Evolutionary conservation across 2,113 vertebrate genomes (phyloP).

Genomic region (Oryzias melastigma): DNA sequence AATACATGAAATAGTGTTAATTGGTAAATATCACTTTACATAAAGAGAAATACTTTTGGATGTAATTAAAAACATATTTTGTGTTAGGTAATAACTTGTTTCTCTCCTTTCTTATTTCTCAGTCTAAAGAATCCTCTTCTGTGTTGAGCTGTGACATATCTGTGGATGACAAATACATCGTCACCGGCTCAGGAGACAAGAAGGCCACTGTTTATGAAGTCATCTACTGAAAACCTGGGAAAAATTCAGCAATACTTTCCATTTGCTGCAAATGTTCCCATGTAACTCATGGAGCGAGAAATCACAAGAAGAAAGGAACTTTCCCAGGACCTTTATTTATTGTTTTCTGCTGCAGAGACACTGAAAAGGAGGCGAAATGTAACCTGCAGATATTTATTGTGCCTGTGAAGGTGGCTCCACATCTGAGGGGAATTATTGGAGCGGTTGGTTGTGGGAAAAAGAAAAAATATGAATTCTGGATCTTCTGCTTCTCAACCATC

Average conservation of each 20-base stretch:
- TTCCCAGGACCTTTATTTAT: conserved; percentile 11
- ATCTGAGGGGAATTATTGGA: conserved; percentile 22
- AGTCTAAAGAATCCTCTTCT: conserved; percentile 97
- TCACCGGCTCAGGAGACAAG: conserved; percentile 97
- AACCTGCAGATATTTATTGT: conserved; percentile 31
- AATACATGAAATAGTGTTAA: too few relatives aligned
- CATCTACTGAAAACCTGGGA: conserved; percentile 82
- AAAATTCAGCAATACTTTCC: conserved; percentile 13
- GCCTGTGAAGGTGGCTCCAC: conserved; percentile 19
- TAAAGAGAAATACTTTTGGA: too few relatives aligned
- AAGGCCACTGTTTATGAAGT: conserved; percentile 98
- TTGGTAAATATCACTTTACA: too few relatives aligned
- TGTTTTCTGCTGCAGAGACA: conserved; percentile 19
- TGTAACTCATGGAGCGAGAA: conserved; percentile 11
- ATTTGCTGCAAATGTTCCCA: conserved; percentile 7
- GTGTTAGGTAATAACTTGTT: neutral
- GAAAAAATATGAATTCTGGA: conserved; percentile 6
- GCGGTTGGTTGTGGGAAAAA: conserved; percentile 18
- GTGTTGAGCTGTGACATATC: conserved; percentile 98
- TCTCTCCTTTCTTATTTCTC: neutral
- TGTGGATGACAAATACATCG: conserved; percentile 95
- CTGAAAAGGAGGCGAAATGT: conserved; percentile 17
- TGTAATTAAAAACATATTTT: neutral
- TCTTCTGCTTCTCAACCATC: conserved; percentile 21
- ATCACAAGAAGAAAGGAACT: conserved; percentile 7